A percentile compares a stretch with the other conserved stretches of the same genome.
These are phyloP conservation scores for Barbus barbus DNA, from an alignment of 2,113 vertebrate genomes.

Conservation along the genomic window DNA sequence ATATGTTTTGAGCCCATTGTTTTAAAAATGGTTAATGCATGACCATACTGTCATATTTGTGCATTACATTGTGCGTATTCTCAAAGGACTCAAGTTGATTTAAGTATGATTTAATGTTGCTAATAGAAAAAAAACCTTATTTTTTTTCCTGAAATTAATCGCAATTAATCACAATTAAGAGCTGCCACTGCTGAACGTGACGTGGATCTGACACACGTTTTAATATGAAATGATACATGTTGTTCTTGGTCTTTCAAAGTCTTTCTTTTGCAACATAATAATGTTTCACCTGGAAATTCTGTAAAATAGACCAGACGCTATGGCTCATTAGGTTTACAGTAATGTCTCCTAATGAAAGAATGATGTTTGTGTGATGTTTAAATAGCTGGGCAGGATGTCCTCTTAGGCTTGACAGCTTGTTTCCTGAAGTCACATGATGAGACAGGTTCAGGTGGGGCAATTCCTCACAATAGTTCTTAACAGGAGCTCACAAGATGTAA, in stretches of 20 bases:
- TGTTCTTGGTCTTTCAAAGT: background rate
- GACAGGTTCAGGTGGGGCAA: background rate
- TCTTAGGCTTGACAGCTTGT: constrained; percentile 13
- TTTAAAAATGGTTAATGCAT: background rate
- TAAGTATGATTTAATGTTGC: background rate
- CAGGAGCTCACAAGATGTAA: background rate
- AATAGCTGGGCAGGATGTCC: constrained; percentile 9
- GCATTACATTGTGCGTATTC: background rate
- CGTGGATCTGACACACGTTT: no score
- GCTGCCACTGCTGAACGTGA: no score
- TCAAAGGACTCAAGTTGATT: no score
- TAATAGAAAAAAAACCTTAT: no score
- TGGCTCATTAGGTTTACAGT: background rate
- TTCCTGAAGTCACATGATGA: constrained; percentile 34
- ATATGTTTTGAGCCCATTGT: background rate
- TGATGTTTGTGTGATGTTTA: background rate
- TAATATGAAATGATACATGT: no score
- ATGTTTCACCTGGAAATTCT: background rate
- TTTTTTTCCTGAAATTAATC: no score
- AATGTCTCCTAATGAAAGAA: background rate
- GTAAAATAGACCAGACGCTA: background rate
- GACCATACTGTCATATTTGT: no score
- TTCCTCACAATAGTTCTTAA: background rate
- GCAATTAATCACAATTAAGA: no score
- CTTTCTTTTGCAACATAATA: background rate